Evolutionary conservation across 2,797 vertebrate species (phyloP).

Genomic region (Delichon dasypus): DNA sequence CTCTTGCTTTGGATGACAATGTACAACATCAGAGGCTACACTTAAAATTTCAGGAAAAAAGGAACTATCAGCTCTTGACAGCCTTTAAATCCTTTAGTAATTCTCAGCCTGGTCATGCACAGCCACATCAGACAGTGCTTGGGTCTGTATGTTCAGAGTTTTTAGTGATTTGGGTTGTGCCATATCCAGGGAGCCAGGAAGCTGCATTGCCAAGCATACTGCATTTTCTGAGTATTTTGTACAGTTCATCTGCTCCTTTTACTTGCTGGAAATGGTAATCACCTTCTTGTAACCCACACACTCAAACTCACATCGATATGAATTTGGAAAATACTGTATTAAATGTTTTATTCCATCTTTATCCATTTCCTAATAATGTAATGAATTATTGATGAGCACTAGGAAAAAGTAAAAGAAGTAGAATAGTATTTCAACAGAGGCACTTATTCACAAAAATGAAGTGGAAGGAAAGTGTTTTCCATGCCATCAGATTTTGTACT

Average conservation of each 20-base stretch:
- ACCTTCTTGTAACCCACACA: background rate
- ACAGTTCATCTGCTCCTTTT: background rate
- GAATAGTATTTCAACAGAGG: slow-evolving; percentile 21
- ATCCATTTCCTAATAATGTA: slow-evolving; percentile 56
- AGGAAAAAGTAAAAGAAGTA: slow-evolving; percentile 37
- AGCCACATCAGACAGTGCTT: background rate
- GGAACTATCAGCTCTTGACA: background rate
- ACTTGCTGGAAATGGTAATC: background rate
- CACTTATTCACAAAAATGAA: slow-evolving; percentile 26
- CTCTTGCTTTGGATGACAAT: background rate
- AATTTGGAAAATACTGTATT: slow-evolving; percentile 42
- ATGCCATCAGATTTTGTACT: slow-evolving; percentile 20
- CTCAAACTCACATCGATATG: background rate
- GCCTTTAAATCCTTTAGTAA: background rate
- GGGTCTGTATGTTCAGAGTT: background rate
- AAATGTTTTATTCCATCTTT: slow-evolving; percentile 54
- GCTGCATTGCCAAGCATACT: background rate
- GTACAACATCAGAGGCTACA: background rate
- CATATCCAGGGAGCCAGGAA: background rate
- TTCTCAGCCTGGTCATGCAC: background rate
- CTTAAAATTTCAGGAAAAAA: background rate
- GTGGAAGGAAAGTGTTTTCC: slow-evolving; percentile 46
- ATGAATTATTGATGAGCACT: slow-evolving; percentile 52
- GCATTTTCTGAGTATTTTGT: background rate
- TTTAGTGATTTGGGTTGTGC: background rate